Percentiles rank a stretch among this genome's conserved stretches.
phyloP scores from a whole-genome alignment of 1,140 invertebrate genomes.

The Temnothorax curvispinosus region DNA sequence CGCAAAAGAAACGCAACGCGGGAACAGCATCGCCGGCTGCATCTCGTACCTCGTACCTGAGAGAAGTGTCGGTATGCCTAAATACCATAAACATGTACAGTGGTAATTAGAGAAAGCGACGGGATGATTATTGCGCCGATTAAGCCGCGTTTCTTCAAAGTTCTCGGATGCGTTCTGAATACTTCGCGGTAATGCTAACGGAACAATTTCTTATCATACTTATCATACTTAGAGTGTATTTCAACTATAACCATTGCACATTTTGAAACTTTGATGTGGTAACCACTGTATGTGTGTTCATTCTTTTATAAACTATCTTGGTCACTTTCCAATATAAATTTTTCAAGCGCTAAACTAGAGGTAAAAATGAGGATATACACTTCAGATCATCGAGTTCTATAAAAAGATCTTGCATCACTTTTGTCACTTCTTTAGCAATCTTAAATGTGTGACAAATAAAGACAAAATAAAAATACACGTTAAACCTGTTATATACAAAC shows the following conservation, averaged over 20 bases:
- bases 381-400: not conserved
- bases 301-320: not conserved
- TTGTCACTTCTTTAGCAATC: not conserved
- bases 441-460: not conserved
- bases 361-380: not conserved
- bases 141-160: not conserved
- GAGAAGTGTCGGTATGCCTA: conserved; percentile 29
- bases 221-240: not conserved
- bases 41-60: conserved; percentile 32
- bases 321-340: not conserved
- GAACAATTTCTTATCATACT: conserved; percentile 16
- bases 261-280: not conserved
- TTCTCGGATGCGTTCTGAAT: not conserved
- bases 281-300: not conserved
- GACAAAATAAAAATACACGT: not conserved
- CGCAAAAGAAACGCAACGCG: conserved; percentile 59
- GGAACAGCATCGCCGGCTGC: conserved; percentile 23
- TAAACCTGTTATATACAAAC: not conserved
- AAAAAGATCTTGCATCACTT: not conserved
- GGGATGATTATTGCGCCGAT: conserved; percentile 60
- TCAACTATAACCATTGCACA: not conserved
- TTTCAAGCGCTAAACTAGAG: not conserved
- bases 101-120: conserved; percentile 57
- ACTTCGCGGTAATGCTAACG: not conserved
- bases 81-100: conserved; percentile 58